Evolutionary conservation across 2,113 vertebrate genomes (phyloP).

Genomic region (Sphyrna mokarran): DNA sequence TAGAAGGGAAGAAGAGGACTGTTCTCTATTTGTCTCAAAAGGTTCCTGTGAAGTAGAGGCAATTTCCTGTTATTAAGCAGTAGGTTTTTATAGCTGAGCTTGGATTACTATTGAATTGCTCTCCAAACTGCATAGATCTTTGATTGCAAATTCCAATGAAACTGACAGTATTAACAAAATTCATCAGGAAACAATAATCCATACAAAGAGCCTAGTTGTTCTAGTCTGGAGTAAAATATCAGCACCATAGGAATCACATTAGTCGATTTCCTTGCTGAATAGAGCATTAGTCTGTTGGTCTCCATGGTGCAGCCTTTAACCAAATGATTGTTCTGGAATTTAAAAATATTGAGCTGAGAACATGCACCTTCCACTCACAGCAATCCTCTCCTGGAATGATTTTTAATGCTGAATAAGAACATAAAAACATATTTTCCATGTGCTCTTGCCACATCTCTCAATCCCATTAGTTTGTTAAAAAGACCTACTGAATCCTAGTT

Average conservation of each 20-base stretch:
- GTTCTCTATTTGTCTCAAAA: neutral
- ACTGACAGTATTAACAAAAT: neutral
- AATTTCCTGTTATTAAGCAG: neutral
- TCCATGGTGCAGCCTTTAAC: neutral
- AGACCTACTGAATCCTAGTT: neutral
- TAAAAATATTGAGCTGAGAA: neutral
- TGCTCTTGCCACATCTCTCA: no score
- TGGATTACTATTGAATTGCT: neutral
- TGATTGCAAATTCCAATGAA: neutral
- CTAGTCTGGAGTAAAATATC: neutral
- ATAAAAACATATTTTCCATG: neutral
- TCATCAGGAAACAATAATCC: neutral
- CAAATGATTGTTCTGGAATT: neutral
- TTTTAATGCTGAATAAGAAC: neutral
- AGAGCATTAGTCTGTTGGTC: neutral
- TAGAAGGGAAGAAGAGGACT: neutral
- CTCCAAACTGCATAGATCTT: neutral
- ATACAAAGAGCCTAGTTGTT: neutral
- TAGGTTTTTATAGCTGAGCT: neutral
- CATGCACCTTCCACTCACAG: neutral
- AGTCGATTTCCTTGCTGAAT: neutral
- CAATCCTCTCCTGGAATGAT: neutral
- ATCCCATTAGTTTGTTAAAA: neutral
- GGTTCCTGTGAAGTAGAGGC: neutral
- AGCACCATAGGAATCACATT: neutral